These are phyloP conservation scores for Cuniculus paca DNA, from an alignment of 2,797 vertebrate species.

Conservation along the genomic window DNA sequence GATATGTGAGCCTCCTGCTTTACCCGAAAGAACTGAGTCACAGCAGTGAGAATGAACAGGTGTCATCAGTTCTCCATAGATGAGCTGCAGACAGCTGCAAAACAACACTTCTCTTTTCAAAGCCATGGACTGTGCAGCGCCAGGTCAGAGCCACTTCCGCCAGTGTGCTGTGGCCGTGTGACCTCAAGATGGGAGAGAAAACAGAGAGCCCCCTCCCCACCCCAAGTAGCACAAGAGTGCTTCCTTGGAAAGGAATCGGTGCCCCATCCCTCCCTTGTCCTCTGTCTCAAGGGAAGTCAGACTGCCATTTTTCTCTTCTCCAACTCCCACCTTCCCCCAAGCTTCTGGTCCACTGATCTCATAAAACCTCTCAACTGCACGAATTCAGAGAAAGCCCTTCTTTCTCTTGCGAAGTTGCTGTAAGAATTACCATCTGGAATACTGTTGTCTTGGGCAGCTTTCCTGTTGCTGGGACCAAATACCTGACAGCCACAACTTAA, in stretches of 20 bases:
- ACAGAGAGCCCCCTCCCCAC: neutral
- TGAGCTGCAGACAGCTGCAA: neutral
- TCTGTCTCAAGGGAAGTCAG: neutral
- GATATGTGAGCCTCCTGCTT: neutral
- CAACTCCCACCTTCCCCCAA: neutral
- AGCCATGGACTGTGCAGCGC: neutral
- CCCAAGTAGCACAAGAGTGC: rapidly evolving
- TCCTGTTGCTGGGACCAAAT: neutral
- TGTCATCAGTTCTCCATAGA: neutral
- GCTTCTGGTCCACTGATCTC: neutral
- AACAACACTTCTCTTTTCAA: neutral
- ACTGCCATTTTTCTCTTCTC: neutral
- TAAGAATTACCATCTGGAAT: neutral
- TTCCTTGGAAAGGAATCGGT: neutral
- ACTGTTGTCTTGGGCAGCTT: neutral
- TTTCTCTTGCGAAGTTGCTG: neutral
- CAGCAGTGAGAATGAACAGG: neutral
- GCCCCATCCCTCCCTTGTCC: neutral
- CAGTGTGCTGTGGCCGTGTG: neutral
- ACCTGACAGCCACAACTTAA: neutral
- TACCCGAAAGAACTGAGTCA: neutral
- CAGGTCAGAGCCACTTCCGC: neutral
- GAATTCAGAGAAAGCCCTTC: neutral
- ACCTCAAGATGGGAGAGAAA: neutral
- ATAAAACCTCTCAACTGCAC: neutral